Percentiles rank a stretch among this genome's conserved stretches.
phyloP scores from a whole-genome alignment of 2,888 invertebrate species.

The Automeris io region DNA sequence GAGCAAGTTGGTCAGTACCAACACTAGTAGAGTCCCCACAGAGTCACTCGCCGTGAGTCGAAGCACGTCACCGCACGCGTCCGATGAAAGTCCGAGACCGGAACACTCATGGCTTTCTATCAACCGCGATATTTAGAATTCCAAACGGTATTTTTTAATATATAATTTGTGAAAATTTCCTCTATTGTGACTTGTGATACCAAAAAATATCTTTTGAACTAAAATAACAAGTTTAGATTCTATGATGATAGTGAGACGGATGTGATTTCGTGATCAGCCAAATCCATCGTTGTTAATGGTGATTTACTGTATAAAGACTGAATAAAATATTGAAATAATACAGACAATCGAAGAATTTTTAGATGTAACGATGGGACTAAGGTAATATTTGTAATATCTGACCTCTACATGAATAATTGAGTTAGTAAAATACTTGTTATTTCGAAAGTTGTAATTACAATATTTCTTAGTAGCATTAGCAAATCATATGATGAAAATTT shows the following conservation, averaged over 20 bases:
- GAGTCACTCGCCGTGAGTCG: slow-evolving; percentile 49
- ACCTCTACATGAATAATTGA: not conserved
- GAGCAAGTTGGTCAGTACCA: slow-evolving; percentile 31
- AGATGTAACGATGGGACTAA: slow-evolving; percentile 48
- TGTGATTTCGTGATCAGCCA: slow-evolving; percentile 5
- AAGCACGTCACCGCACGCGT: slow-evolving; percentile 59
- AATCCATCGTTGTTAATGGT: slow-evolving; percentile 9
- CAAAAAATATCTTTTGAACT: not conserved
- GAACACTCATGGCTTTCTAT: slow-evolving; percentile 60
- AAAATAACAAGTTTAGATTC: not conserved
- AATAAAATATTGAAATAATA: slow-evolving; percentile 17
- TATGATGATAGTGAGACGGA: not conserved
- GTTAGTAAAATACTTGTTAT: not conserved
- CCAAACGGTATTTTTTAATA: slow-evolving; percentile 13
- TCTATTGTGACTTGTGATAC: slow-evolving; percentile 2
- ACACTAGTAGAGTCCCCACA: slow-evolving; percentile 31
- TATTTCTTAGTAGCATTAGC: not conserved
- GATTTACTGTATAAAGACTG: slow-evolving; percentile 11
- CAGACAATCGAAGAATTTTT: slow-evolving; percentile 20
- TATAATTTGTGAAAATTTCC: not conserved
- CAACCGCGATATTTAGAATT: slow-evolving; percentile 18
- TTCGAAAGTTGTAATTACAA: slow-evolving; percentile 3
- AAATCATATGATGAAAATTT: not conserved
- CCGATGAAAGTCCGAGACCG: slow-evolving; percentile 49
- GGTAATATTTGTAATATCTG: slow-evolving; percentile 33